These are phyloP conservation scores for Peromyscus nudipes DNA, from an alignment of 2,797 vertebrate species.

Conservation along the genomic window DNA sequence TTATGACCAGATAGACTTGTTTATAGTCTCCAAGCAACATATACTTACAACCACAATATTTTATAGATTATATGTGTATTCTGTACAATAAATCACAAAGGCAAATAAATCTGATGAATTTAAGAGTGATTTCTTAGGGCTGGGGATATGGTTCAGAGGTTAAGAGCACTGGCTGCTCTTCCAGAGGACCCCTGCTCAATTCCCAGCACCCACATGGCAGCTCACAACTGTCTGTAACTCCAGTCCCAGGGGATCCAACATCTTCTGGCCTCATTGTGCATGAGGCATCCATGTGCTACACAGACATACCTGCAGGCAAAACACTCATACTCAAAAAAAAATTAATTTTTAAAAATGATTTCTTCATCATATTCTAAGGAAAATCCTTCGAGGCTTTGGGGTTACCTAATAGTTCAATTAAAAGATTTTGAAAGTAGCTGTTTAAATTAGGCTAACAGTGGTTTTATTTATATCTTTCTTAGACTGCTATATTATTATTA, in stretches of 20 bases:
- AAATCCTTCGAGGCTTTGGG: background rate
- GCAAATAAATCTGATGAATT: slow-evolving; percentile 1
- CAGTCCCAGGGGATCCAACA: background rate
- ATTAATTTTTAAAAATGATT: slow-evolving; percentile 20
- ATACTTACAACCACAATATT: background rate
- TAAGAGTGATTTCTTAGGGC: slow-evolving; percentile 47
- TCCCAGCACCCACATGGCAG: background rate
- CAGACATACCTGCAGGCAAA: background rate
- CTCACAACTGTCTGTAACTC: background rate
- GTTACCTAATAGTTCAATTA: slow-evolving; percentile 17
- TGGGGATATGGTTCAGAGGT: background rate
- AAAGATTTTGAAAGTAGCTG: background rate
- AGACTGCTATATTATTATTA: background rate
- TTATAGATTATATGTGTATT: background rate
- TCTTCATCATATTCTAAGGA: slow-evolving; percentile 34
- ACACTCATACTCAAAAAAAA: background rate
- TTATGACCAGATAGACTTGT: slow-evolving; percentile 38
- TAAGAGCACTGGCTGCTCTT: background rate
- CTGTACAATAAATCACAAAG: slow-evolving; percentile 22
- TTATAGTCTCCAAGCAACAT: slow-evolving; percentile 27
- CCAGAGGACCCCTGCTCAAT: background rate
- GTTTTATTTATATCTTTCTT: background rate
- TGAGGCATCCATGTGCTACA: background rate
- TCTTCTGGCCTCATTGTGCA: background rate
- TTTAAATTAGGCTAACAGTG: background rate